Conservation (phyloP, 2,113 vertebrate species). For the Cheilinus undulatus region DNA sequence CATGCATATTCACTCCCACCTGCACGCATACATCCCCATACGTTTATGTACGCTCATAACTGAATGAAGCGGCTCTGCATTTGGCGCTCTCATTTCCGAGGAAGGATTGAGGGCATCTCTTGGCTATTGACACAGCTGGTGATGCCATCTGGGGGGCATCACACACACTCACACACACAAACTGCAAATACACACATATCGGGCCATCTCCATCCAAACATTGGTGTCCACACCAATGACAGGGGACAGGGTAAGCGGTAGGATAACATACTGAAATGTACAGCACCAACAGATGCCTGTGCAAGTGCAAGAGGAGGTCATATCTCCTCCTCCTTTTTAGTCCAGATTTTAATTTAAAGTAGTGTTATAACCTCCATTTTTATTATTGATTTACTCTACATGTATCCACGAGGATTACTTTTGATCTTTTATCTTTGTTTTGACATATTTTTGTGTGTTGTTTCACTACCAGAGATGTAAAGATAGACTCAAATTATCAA, state of each 20-base stretch:
- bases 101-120: slow-evolving; percentile 78
- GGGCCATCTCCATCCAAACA: slow-evolving; percentile 65
- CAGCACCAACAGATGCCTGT: slow-evolving; percentile 30
- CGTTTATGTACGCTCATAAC: slow-evolving; percentile 31
- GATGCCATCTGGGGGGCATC: slow-evolving; percentile 79
- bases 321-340: not conserved
- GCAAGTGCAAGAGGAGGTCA: slow-evolving; percentile 34
- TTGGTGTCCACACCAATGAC: slow-evolving; percentile 68
- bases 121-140: slow-evolving; percentile 80
- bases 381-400: not conserved
- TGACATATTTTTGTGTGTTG: no score
- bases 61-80: slow-evolving; percentile 56
- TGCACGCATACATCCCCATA: slow-evolving; percentile 43
- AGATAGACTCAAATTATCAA: no score
- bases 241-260: slow-evolving; percentile 55
- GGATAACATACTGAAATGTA: slow-evolving; percentile 44
- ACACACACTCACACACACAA: slow-evolving; percentile 17
- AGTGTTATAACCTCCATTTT: not conserved
- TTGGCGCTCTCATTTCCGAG: slow-evolving; percentile 58
- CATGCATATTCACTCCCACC: slow-evolving; percentile 18
- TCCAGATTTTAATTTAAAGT: not conserved
- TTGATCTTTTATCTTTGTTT: no score
- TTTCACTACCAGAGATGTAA: no score
- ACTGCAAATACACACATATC: slow-evolving; percentile 10
- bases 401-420: no score